phyloP scores from a whole-genome alignment of 2,113 vertebrate genomes.

The Irena cyanogastra region DNA sequence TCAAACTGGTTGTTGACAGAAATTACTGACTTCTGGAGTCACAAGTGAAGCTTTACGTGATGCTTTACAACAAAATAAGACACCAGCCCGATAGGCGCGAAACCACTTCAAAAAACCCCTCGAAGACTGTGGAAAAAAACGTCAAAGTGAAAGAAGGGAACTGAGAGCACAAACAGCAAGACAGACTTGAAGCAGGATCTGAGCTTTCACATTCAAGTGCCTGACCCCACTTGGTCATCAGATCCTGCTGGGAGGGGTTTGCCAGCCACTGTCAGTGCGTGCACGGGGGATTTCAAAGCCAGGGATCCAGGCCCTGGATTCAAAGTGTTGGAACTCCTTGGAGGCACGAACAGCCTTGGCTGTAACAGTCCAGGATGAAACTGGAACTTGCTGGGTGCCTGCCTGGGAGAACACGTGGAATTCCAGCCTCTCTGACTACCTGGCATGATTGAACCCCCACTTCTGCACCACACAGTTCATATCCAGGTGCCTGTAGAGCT shows the following conservation, averaged over 20 bases:
- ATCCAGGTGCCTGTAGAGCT: not conserved
- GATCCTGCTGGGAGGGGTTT: not conserved
- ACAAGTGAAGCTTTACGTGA: not conserved
- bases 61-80: not conserved
- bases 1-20: not conserved
- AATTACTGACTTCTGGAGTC: not conserved
- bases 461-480: accelerated
- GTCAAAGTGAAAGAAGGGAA: constrained; percentile 22
- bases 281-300: accelerated
- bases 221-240: not conserved
- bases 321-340: not conserved
- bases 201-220: too few species aligned
- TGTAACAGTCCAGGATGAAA: accelerated
- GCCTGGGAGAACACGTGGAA: not conserved
- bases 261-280: accelerated
- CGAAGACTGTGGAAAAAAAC: not conserved
- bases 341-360: accelerated
- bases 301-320: not conserved
- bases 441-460: accelerated
- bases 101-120: constrained; percentile 59
- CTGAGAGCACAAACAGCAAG: constrained; percentile 2
- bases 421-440: not conserved
- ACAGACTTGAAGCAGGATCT: not conserved
- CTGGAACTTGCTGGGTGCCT: accelerated
- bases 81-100: not conserved